Percentiles rank a stretch among this genome's conserved stretches.
phyloP scores from a whole-genome alignment of 2,888 invertebrate species.

The Campoplex capitator region DNA sequence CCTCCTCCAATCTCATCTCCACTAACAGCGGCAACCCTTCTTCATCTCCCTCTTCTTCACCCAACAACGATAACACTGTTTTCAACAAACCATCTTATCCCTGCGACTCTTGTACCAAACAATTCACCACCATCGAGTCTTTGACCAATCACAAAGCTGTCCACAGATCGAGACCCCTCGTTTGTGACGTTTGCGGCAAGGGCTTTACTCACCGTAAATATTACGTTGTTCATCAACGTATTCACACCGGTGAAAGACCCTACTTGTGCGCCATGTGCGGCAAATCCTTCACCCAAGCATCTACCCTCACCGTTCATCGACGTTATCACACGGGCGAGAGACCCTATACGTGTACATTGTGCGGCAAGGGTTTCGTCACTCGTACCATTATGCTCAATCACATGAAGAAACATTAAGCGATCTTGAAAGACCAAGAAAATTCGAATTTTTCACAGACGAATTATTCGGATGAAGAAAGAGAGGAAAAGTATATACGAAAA shows the following conservation, averaged over 20 bases:
- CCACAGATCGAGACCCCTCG: constrained; percentile 82
- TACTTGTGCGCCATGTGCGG: constrained; percentile 85
- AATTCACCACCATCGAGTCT: constrained; percentile 80
- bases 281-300: constrained; percentile 83
- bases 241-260: constrained; percentile 85
- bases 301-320: constrained; percentile 83
- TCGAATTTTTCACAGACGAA: too few relatives aligned
- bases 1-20: constrained; percentile 46
- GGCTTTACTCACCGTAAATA: constrained; percentile 84
- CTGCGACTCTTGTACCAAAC: constrained; percentile 82
- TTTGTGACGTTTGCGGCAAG: constrained; percentile 84
- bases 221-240: constrained; percentile 83
- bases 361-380: constrained; percentile 84
- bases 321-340: constrained; percentile 84
- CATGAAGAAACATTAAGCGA: constrained; percentile 82
- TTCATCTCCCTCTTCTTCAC: neutral
- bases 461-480: neutral
- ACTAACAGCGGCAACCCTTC: constrained; percentile 8
- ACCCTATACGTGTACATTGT: constrained; percentile 83
- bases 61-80: constrained; percentile 35
- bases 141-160: constrained; percentile 81
- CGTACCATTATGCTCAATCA: constrained; percentile 84
- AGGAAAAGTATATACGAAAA: constrained; percentile 41
- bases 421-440: neutral
- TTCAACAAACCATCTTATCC: constrained; percentile 72